These are phyloP conservation scores for Laterallus jamaicensis DNA, from an alignment of 2,113 vertebrate genomes.

Conservation along the genomic window DNA sequence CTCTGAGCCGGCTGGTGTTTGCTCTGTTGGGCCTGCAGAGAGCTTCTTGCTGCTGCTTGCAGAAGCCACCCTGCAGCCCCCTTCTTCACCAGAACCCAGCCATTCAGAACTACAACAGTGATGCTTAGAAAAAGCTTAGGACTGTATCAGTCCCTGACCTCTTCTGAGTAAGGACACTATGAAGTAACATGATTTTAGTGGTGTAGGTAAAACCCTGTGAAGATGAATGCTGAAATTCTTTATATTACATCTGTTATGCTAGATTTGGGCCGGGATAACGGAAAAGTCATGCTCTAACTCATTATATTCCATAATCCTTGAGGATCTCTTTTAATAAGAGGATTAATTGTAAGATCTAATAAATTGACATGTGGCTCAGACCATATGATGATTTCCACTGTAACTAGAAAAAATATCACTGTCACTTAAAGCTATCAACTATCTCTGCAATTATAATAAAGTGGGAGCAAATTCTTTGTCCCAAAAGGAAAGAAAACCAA, in stretches of 20 bases:
- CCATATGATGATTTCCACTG: background rate
- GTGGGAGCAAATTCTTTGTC: background rate
- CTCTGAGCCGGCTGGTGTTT: too few relatives aligned
- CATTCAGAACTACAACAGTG: too few relatives aligned
- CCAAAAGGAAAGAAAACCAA: background rate
- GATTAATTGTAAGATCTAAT: slow-evolving; percentile 33
- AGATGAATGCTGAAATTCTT: background rate
- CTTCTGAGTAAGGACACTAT: background rate
- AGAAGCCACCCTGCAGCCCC: too few relatives aligned
- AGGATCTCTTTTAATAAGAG: slow-evolving; percentile 27
- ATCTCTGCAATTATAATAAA: background rate
- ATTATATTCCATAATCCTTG: background rate
- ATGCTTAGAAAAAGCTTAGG: background rate
- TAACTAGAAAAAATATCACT: background rate
- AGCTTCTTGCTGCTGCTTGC: too few relatives aligned
- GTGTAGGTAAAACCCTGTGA: background rate
- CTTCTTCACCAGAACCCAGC: too few relatives aligned
- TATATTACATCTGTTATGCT: background rate
- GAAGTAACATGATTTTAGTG: background rate
- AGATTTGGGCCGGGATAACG: slow-evolving; percentile 4
- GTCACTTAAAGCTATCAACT: background rate
- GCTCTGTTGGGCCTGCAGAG: too few relatives aligned
- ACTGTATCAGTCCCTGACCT: background rate
- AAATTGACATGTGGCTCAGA: background rate
- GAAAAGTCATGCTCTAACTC: background rate